Conservation (phyloP, 2,113 vertebrate species). For the Microcebus lehilahytsara region DNA sequence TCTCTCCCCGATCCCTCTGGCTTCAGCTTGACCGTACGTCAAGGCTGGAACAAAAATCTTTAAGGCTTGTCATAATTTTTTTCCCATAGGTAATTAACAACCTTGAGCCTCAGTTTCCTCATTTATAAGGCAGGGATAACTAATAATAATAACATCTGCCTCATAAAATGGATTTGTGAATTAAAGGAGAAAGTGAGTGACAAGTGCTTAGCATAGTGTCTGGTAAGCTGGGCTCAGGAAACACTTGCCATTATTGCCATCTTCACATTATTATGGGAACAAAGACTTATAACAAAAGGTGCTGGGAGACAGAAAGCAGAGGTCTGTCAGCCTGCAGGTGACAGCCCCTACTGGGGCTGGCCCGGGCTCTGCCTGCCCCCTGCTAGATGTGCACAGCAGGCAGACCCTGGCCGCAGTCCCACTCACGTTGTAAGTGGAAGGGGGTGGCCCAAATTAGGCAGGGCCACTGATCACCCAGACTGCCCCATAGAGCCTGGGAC, state of each 20-base stretch:
- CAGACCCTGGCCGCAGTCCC: background rate
- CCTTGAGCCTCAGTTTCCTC: background rate
- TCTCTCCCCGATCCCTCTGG: background rate
- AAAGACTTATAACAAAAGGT: background rate
- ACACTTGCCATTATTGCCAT: background rate
- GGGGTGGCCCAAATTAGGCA: background rate
- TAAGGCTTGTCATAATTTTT: background rate
- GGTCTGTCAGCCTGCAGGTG: background rate
- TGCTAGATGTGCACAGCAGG: background rate
- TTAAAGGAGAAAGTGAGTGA: background rate
- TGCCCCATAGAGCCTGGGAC: background rate
- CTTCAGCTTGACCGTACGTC: background rate
- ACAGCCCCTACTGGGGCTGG: rapidly evolving
- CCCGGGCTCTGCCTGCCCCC: background rate
- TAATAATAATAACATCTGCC: background rate
- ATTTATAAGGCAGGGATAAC: background rate
- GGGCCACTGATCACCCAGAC: background rate
- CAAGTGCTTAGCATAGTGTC: background rate
- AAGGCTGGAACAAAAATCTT: background rate
- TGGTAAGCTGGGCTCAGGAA: background rate
- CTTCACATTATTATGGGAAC: background rate
- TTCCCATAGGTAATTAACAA: background rate
- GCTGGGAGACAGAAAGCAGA: background rate
- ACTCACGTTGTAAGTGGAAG: background rate
- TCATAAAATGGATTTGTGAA: background rate